phyloP scores from a whole-genome alignment of 2,888 invertebrate species.

The Cepaea hortensis region DNA sequence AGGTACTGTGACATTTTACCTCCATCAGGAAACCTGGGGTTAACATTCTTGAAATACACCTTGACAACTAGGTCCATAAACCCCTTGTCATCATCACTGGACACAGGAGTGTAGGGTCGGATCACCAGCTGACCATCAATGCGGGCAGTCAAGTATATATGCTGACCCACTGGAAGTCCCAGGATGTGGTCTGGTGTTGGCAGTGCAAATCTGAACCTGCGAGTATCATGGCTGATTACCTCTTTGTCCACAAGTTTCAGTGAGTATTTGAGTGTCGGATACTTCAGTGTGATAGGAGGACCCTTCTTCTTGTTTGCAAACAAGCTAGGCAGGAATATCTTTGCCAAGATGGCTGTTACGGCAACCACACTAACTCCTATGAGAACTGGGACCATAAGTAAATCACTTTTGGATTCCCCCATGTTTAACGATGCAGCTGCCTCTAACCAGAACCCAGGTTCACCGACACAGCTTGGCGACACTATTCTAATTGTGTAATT shows the following conservation, averaged over 20 bases:
- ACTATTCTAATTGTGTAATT: too few species aligned
- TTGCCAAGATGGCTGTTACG: conserved; percentile 80
- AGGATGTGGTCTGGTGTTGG: conserved; percentile 77
- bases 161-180: conserved; percentile 82
- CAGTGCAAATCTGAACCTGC: conserved; percentile 91
- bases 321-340: conserved; percentile 81
- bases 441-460: too few species aligned
- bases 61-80: conserved; percentile 76
- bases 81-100: conserved; percentile 95
- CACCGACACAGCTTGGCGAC: too few species aligned
- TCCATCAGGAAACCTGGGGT: conserved; percentile 98
- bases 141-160: conserved; percentile 92
- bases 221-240: conserved; percentile 92
- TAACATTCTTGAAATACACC: conserved; percentile 91
- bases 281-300: conserved; percentile 83
- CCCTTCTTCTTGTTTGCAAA: conserved; percentile 82
- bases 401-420: too few species aligned
- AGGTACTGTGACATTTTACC: conserved; percentile 98
- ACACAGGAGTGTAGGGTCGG: conserved; percentile 97
- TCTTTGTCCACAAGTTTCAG: conserved; percentile 91
- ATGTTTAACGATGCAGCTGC: too few species aligned
- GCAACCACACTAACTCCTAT: conserved; percentile 80
- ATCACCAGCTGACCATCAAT: conserved; percentile 92
- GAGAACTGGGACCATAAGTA: conserved; percentile 81
- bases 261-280: conserved; percentile 90